phyloP scores from a whole-genome alignment of 2,888 invertebrate species.

The Drosophila kambysellisi region DNA sequence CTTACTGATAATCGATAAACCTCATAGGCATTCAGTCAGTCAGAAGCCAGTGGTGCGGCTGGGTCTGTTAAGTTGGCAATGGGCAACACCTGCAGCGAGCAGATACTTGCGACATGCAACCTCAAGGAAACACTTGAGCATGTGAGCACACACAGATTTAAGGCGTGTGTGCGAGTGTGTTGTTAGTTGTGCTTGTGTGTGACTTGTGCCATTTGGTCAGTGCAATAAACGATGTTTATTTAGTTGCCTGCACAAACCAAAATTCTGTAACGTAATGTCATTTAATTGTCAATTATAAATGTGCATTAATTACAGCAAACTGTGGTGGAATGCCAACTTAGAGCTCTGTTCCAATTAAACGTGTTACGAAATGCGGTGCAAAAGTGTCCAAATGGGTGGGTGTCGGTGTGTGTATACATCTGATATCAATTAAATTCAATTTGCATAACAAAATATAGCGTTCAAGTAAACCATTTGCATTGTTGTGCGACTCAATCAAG shows the following conservation, averaged over 20 bases:
- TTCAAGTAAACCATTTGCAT: slow-evolving; percentile 36
- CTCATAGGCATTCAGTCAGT: slow-evolving; percentile 44
- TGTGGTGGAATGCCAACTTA: slow-evolving; percentile 3
- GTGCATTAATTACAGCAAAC: slow-evolving; percentile 53
- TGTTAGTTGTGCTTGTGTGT: slow-evolving; percentile 16
- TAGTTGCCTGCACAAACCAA: slow-evolving; percentile 9
- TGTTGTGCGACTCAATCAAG: slow-evolving; percentile 11
- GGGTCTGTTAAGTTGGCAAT: slow-evolving; percentile 2
- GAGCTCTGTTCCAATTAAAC: slow-evolving; percentile 26
- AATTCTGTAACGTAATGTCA: slow-evolving; percentile 50
- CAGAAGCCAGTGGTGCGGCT: slow-evolving; percentile 25
- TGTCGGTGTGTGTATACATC: neutral
- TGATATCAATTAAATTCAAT: slow-evolving; percentile 54
- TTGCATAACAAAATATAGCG: slow-evolving; percentile 41
- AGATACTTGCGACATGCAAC: slow-evolving; percentile 18
- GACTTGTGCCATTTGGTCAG: slow-evolving; percentile 31
- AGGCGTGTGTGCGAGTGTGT: slow-evolving; percentile 4
- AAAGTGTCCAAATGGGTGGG: slow-evolving; percentile 2
- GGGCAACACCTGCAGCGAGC: slow-evolving; percentile 51
- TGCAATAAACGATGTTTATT: slow-evolving; percentile 45
- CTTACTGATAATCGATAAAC: slow-evolving; percentile 70
- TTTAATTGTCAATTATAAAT: slow-evolving; percentile 65
- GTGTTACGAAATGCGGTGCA: slow-evolving; percentile 24
- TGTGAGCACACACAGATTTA: slow-evolving; percentile 11
- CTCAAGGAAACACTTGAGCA: slow-evolving; percentile 58